Conservation (phyloP, 35 echinoderm and acorn worm genomes). For the Anneissia japonica region DNA sequence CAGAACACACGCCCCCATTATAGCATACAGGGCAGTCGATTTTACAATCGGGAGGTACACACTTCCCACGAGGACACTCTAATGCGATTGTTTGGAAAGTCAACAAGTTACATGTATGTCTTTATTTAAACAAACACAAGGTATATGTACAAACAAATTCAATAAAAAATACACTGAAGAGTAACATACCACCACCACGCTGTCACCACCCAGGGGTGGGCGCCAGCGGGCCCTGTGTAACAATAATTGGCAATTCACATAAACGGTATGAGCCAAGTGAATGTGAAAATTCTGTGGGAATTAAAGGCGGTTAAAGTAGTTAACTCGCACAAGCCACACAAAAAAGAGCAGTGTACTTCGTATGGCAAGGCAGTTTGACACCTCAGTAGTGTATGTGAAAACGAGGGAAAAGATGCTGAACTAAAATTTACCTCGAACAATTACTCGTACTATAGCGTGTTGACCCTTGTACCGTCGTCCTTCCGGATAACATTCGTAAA, state of each 20-base stretch:
- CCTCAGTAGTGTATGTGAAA: neutral
- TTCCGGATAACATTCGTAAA: constrained; percentile 51
- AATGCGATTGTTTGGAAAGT: neutral
- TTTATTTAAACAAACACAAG: neutral
- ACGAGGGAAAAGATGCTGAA: neutral
- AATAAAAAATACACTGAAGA: no score
- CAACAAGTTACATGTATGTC: neutral
- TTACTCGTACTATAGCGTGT: constrained; percentile 46
- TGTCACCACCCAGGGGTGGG: no score
- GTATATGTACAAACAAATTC: no score
- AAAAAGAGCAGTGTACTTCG: no score
- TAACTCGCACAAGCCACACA: no score
- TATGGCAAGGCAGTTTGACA: neutral
- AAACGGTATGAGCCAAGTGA: no score
- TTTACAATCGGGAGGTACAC: neutral
- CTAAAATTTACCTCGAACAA: constrained; percentile 45
- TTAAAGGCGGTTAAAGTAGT: neutral
- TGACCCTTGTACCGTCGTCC: neutral
- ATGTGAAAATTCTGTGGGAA: no score
- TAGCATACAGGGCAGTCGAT: constrained; percentile 22
- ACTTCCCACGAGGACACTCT: constrained; percentile 13
- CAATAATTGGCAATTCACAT: no score
- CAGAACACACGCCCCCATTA: constrained; percentile 43
- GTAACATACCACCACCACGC: no score
- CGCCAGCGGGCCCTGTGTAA: no score